Percentiles rank a stretch among this genome's conserved stretches.
Evolutionary conservation across 2,888 invertebrate genomes (phyloP).

Genomic region (Atethmia centrago): DNA sequence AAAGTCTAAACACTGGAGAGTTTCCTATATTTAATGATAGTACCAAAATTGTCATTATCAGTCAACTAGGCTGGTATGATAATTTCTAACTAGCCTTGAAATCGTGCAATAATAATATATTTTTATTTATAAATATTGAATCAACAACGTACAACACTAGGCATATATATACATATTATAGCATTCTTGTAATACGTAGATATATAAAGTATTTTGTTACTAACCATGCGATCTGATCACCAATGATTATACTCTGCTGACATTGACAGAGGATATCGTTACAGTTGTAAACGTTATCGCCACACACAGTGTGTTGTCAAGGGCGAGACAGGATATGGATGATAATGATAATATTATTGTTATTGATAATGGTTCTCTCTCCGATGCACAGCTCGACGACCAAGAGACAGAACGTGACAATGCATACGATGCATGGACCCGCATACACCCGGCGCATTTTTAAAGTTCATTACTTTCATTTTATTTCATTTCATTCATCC

Average conservation of each 20-base stretch:
- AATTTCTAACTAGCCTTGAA: neutral
- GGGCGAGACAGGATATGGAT: constrained; percentile 25
- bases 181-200: neutral
- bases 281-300: constrained; percentile 30
- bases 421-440: constrained; percentile 25
- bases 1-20: neutral
- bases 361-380: constrained; percentile 3
- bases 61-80: neutral
- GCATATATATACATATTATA: constrained; percentile 3
- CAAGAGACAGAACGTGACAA: constrained; percentile 29
- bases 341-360: neutral
- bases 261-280: constrained; percentile 10
- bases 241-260: constrained; percentile 19
- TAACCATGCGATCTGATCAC: constrained; percentile 1
- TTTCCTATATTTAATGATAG: neutral
- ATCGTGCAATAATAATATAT: neutral
- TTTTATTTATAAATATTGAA: constrained; percentile 7
- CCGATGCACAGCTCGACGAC: neutral
- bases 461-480: constrained; percentile 31
- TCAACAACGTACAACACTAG: neutral
- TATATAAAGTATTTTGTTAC: constrained; percentile 7
- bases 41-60: too few relatives aligned
- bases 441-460: constrained; percentile 11
- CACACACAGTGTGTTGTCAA: constrained; percentile 24
- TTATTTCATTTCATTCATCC: too few relatives aligned